phyloP scores from a whole-genome alignment of 2,113 vertebrate species.

The Tragulus kanchil region DNA sequence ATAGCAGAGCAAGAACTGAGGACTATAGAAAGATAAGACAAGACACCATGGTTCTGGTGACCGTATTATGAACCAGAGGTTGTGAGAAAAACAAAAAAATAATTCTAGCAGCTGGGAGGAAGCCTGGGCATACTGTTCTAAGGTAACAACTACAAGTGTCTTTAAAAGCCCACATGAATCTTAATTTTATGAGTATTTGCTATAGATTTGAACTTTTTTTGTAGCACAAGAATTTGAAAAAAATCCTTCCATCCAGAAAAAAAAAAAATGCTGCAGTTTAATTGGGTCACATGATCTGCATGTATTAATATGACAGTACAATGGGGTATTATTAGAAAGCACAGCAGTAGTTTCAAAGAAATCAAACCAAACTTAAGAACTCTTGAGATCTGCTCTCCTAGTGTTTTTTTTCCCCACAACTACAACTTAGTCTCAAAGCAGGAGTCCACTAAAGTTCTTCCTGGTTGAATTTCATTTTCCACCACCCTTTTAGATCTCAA shows the following conservation, averaged over 20 bases:
- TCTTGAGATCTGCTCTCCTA: neutral
- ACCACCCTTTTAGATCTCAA: neutral
- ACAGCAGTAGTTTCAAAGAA: neutral
- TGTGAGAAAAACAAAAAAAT: neutral
- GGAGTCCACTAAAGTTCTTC: neutral
- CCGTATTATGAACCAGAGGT: neutral
- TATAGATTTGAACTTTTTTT: neutral
- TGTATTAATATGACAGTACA: slow-evolving; percentile 10
- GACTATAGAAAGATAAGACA: neutral
- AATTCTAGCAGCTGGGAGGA: neutral
- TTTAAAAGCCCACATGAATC: slow-evolving; percentile 1
- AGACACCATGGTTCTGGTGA: neutral
- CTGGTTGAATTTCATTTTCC: neutral
- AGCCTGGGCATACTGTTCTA: neutral
- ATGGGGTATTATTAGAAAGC: neutral
- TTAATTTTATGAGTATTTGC: slow-evolving; percentile 57
- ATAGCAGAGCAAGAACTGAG: neutral
- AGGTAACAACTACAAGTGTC: neutral
- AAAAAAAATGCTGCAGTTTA: neutral
- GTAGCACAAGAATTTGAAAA: slow-evolving; percentile 38
- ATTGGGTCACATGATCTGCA: neutral
- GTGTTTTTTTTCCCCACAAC: neutral
- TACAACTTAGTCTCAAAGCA: neutral
- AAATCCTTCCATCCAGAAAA: neutral
- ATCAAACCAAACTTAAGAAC: slow-evolving; percentile 2